These are phyloP conservation scores for Theodoxus fluviatilis DNA, from an alignment of 2,888 invertebrate species.

Conservation along the genomic window DNA sequence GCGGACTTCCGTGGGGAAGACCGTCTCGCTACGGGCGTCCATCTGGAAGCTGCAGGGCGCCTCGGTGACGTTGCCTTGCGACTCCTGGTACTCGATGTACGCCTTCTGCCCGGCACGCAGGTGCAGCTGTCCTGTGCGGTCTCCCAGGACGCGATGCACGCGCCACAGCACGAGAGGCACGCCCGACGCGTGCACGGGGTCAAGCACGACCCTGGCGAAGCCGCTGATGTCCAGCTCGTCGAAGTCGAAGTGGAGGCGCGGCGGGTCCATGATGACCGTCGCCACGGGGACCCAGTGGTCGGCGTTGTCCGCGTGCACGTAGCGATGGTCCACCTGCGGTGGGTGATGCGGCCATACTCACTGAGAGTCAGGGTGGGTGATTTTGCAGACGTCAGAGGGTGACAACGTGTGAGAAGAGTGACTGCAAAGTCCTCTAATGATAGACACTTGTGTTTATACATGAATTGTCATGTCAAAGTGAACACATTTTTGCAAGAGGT, in stretches of 20 bases:
- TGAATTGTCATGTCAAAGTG: too few relatives aligned
- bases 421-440: too few relatives aligned
- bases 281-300: constrained; percentile 42
- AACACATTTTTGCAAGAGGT: too few relatives aligned
- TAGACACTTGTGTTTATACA: too few relatives aligned
- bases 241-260: constrained; percentile 42
- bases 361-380: too few relatives aligned
- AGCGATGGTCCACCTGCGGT: constrained; percentile 38
- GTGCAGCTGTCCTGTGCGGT: constrained; percentile 49
- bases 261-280: constrained; percentile 47
- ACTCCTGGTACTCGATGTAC: constrained; percentile 46
- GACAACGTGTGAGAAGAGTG: too few relatives aligned
- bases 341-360: too few relatives aligned
- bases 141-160: constrained; percentile 47
- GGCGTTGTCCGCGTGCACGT: constrained; percentile 48
- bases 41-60: constrained; percentile 52
- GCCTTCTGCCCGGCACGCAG: constrained; percentile 40
- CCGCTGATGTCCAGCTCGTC: constrained; percentile 50
- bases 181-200: constrained; percentile 36
- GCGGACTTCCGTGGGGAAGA: constrained; percentile 51
- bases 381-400: too few relatives aligned
- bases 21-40: constrained; percentile 42
- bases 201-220: constrained; percentile 39
- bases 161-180: constrained; percentile 33
- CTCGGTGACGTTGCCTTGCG: constrained; percentile 47